Percentiles rank a stretch among this genome's conserved stretches.
phyloP scores from a whole-genome alignment of 1,140 invertebrate genomes.

The Brachionus plicatilis region DNA sequence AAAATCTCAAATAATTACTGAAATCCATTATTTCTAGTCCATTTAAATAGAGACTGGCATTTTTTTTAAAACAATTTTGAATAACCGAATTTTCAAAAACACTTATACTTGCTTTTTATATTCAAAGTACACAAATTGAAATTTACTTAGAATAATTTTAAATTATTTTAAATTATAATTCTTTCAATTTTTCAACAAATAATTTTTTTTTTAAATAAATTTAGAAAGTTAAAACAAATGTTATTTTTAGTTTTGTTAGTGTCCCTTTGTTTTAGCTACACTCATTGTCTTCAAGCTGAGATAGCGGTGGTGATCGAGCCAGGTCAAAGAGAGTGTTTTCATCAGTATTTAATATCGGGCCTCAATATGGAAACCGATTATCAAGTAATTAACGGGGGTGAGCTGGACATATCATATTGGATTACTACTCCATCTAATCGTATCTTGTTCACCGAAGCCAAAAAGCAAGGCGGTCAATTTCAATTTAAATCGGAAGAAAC shows the following conservation, averaged over 20 bases:
- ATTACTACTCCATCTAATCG: constrained; percentile 63
- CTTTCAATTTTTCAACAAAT: neutral
- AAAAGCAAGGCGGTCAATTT: constrained; percentile 64
- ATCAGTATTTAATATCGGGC: constrained; percentile 23
- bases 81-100: neutral
- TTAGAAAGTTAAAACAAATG: constrained; percentile 3
- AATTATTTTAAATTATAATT: neutral
- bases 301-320: neutral
- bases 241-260: neutral
- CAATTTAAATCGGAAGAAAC: constrained; percentile 53
- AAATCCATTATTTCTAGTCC: too few relatives aligned
- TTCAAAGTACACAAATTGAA: neutral
- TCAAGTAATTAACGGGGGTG: constrained; percentile 70
- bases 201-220: neutral
- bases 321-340: constrained; percentile 31
- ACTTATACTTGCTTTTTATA: neutral
- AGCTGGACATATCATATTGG: constrained; percentile 70
- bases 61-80: neutral
- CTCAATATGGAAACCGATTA: constrained; percentile 16
- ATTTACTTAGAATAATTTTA: neutral
- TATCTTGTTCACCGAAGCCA: constrained; percentile 64
- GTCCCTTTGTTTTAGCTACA: neutral
- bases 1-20: too few relatives aligned
- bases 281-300: neutral
- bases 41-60: too few relatives aligned